Evolutionary conservation across 2,888 invertebrate species (phyloP).

Genomic region (Hypercompe scribonia): DNA sequence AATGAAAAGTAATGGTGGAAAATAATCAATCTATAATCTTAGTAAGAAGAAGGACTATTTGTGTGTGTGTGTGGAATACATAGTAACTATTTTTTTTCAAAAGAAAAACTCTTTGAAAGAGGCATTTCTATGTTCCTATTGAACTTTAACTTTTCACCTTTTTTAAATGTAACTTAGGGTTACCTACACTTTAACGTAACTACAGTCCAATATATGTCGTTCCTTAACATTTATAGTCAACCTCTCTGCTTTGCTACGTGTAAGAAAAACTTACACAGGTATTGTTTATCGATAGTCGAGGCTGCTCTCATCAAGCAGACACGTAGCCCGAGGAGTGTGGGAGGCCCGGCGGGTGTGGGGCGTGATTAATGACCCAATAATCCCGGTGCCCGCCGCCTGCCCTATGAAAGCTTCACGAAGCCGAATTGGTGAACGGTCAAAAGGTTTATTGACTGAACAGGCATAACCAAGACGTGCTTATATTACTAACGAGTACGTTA

Average conservation of each 20-base stretch:
- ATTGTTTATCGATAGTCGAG: conserved; percentile 55
- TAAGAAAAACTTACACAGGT: conserved; percentile 24
- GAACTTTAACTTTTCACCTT: too few relatives aligned
- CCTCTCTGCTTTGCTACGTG: conserved; percentile 12
- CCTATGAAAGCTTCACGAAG: conserved; percentile 84
- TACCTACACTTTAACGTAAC: too few relatives aligned
- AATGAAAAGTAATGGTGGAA: background rate
- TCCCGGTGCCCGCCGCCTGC: conserved; percentile 73
- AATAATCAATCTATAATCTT: background rate
- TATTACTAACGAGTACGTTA: conserved; percentile 49
- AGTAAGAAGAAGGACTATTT: background rate
- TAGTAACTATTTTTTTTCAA: background rate
- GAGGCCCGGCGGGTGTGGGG: conserved; percentile 59
- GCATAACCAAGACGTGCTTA: conserved; percentile 65
- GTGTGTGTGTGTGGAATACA: too few relatives aligned
- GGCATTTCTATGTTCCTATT: too few relatives aligned
- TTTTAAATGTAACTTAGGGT: too few relatives aligned
- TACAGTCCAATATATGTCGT: background rate
- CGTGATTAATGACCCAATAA: conserved; percentile 86
- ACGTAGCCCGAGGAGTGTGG: conserved; percentile 46
- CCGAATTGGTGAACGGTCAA: conserved; percentile 86
- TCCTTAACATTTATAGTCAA: background rate
- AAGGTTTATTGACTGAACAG: conserved; percentile 83
- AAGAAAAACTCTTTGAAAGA: too few relatives aligned
- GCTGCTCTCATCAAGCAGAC: conserved; percentile 43